phyloP scores from a whole-genome alignment of 2,888 invertebrate genomes.

The Esperia sulphurella region DNA sequence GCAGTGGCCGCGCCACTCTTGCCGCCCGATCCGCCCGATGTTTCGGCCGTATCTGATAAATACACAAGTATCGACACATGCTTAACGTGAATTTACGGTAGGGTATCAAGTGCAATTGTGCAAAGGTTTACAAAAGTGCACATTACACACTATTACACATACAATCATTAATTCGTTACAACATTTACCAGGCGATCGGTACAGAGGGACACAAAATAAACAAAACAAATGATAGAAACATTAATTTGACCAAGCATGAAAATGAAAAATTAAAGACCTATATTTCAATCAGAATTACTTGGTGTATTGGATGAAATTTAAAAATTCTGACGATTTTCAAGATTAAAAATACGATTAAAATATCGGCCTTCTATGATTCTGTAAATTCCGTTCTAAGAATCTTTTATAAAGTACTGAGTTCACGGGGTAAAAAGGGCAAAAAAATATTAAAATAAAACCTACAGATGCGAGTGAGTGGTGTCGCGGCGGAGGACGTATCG shows the following conservation, averaged over 20 bases:
- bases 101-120: not conserved
- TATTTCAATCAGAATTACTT: not conserved
- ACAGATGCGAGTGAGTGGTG: conserved; percentile 66
- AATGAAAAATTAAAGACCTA: not conserved
- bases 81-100: not conserved
- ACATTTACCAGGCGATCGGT: not conserved
- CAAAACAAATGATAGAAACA: not conserved
- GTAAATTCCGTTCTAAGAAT: not conserved
- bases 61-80: conserved; percentile 10
- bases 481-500: conserved; percentile 65
- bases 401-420: conserved; percentile 20
- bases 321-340: not conserved
- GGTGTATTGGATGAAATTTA: not conserved
- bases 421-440: conserved; percentile 34
- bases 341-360: not conserved
- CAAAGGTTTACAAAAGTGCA: not conserved
- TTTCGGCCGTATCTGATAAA: conserved; percentile 36
- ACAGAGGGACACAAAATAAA: not conserved
- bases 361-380: not conserved
- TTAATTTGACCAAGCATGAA: not conserved
- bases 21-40: conserved; percentile 29
- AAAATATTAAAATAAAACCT: conserved; percentile 64
- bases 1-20: conserved; percentile 28
- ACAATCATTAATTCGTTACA: not conserved
- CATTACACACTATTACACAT: not conserved